Evolutionary conservation across 1,140 invertebrate species (phyloP).

Genomic region (Sinonovacula constricta): DNA sequence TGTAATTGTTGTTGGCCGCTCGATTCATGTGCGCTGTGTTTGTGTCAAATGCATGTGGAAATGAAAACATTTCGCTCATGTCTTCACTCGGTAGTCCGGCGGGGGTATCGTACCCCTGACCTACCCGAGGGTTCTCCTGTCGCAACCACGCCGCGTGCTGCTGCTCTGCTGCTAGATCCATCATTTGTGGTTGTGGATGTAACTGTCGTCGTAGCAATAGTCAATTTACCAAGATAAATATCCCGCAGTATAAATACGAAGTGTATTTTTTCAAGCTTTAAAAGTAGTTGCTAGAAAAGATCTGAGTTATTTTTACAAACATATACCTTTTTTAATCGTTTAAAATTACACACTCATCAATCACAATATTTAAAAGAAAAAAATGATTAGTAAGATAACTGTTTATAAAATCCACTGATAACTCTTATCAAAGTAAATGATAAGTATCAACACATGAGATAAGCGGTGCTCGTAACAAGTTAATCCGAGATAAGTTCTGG

Average conservation of each 20-base stretch:
- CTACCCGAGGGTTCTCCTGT: conserved; percentile 28
- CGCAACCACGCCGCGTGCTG: conserved; percentile 50
- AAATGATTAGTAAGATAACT: no score
- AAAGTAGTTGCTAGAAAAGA: not conserved
- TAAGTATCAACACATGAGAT: no score
- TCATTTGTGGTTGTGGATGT: not conserved
- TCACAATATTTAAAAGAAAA: not conserved
- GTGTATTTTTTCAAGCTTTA: not conserved
- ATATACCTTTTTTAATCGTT: not conserved
- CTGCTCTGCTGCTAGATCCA: conserved; percentile 47
- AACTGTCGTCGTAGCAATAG: not conserved
- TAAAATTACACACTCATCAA: not conserved
- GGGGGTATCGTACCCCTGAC: conserved; percentile 29
- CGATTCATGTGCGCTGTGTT: conserved; percentile 37
- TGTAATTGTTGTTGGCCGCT: conserved; percentile 35
- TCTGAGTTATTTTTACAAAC: not conserved
- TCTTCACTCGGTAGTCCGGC: conserved; percentile 46
- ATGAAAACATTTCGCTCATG: conserved; percentile 43
- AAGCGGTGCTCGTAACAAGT: no score
- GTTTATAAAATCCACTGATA: no score
- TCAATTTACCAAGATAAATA: not conserved
- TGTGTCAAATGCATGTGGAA: conserved; percentile 34
- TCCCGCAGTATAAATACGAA: not conserved
- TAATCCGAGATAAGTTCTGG: no score
- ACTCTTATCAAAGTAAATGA: no score